phyloP scores from a whole-genome alignment of 2,888 invertebrate genomes.

The Scaptomyza reducta region DNA sequence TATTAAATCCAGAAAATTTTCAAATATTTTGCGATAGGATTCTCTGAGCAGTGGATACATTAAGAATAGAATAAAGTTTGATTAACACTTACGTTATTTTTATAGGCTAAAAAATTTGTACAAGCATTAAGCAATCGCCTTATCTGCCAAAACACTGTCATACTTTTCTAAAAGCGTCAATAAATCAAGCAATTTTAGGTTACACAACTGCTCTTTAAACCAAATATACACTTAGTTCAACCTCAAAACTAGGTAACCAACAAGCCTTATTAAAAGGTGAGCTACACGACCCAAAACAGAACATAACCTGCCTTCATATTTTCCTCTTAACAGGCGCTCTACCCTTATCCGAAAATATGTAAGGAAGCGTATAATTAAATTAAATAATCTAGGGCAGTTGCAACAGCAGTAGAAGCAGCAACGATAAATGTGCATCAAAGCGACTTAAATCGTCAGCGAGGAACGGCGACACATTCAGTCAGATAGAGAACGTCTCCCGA shows the following conservation, averaged over 20 bases:
- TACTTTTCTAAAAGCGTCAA: too few species aligned
- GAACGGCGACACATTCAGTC: conserved; percentile 74
- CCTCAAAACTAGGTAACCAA: not conserved
- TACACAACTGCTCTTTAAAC: too few species aligned
- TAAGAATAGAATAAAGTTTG: too few species aligned
- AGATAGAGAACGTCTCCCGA: conserved; percentile 33
- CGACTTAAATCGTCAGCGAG: conserved; percentile 80
- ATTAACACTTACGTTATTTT: too few species aligned
- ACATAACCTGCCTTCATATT: conserved; percentile 23
- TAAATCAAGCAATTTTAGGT: too few species aligned
- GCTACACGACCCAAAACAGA: conserved; percentile 48
- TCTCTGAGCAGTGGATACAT: too few species aligned
- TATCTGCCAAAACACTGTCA: too few species aligned
- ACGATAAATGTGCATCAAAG: conserved; percentile 78
- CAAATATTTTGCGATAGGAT: too few species aligned
- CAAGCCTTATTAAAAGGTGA: conserved; percentile 59
- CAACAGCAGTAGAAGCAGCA: conserved; percentile 44
- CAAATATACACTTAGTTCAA: too few species aligned
- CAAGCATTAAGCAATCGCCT: too few species aligned
- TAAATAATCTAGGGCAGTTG: conserved; percentile 77
- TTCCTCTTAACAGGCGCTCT: not conserved
- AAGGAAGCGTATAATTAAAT: conserved; percentile 79
- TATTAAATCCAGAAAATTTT: too few species aligned
- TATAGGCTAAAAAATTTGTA: too few species aligned
- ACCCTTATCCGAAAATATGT: conserved; percentile 47